Evolutionary conservation across 2,797 vertebrate species (phyloP), one percentile per base, ranked within the genome.

Genomic region (Clamator glandarius): DNA sequence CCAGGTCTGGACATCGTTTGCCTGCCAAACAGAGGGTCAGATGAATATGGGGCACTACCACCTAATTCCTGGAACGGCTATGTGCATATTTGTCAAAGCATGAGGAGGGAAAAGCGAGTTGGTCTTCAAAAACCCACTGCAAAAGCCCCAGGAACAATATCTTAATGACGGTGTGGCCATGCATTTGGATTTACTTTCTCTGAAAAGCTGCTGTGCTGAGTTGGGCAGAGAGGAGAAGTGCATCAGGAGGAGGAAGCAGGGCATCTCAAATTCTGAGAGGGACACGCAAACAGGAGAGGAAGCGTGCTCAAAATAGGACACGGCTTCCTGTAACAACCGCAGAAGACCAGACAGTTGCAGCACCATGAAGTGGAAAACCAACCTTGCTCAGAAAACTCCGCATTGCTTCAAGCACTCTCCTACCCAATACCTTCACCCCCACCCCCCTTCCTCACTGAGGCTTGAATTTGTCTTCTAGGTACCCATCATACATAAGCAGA

Each of bases 371-470:
- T 91, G 66, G 69, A 89, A 97, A 96, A 77, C 77, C 77, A 84
- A 70, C 67, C 80, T 68, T 57, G 94, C 93, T 74, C 94, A 94
- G 73, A 86, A 95, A 93, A 83, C 89, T 61, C 57, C 84, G 84
- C 91, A 89, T 6, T 29, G 78, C 91, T 81, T 61, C 61, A 29
- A 90, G 92, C 11, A 0, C 64, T 89, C 63, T 90, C 90, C 70
- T 87, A 86, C 81, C 50, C 64, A 25, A 25, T 12, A 48, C 57
- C 63, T 95, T 73, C 50, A 0, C 90, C 67, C 66, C 78, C 36
- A 0, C 25, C 20, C 26, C 42, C 41, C 51, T 84, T 51, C 81
- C 31, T 79, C 1, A 0, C 54, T 51, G 50, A 58, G 80, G 57
- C 44, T 67, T 61, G 84, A 73, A 62, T 74, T 90, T 89, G 73